phyloP scores from a whole-genome alignment of 2,797 vertebrate genomes.

The Arctocebus calabarensis region DNA sequence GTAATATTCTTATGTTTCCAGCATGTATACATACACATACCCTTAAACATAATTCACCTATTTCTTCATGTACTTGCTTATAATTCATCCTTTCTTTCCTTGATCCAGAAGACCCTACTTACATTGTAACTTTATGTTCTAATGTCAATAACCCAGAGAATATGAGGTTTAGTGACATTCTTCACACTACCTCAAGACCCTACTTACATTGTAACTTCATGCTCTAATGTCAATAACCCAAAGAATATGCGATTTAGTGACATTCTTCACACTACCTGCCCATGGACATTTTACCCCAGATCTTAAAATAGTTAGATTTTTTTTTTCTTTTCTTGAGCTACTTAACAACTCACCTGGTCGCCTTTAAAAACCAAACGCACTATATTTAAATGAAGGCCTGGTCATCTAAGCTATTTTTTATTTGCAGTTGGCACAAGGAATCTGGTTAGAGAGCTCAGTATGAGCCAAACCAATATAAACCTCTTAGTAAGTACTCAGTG shows the following conservation, averaged over 20 bases:
- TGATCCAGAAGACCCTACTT: background rate
- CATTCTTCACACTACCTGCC: background rate
- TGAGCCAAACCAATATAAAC: background rate
- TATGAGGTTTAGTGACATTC: too few species aligned
- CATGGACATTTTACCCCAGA: background rate
- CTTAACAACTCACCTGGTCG: conserved; percentile 57
- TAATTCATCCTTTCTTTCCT: background rate
- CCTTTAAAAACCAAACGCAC: conserved; percentile 14
- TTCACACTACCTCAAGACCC: background rate
- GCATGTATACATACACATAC: background rate
- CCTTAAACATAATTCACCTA: background rate
- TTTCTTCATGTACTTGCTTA: conserved; percentile 11
- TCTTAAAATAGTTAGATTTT: background rate
- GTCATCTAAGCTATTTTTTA: background rate
- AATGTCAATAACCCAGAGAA: too few species aligned
- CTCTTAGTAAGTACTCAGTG: background rate
- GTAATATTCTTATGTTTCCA: background rate
- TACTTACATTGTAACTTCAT: background rate
- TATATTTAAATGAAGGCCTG: background rate
- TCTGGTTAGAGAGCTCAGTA: background rate
- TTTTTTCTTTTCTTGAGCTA: background rate
- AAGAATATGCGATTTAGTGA: too few species aligned
- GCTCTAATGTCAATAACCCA: background rate
- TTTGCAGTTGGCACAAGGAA: background rate
- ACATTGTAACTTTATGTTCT: background rate